Base-by-base conservation (phyloP, 2,113 vertebrate species). In the Erythrolamprus reginae region DNA sequence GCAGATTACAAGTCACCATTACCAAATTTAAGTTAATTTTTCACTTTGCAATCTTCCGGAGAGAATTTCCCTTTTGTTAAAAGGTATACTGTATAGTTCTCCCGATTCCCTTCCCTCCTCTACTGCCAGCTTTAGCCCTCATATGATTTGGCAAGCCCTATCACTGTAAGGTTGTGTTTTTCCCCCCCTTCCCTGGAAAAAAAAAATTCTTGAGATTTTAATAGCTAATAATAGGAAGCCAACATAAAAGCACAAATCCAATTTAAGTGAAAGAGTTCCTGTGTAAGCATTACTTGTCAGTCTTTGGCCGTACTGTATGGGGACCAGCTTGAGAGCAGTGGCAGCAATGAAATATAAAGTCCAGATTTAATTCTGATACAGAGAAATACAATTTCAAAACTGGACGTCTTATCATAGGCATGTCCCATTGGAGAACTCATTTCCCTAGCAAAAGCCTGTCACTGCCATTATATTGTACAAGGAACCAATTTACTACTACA, bases 341-440 rank as follows among this genome's bases (percentile, higher is more conserved):
- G 98, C 97, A 97, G 98, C 97, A 96, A 98, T 98, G 98, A 99
- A 98, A 98, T 99, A 99, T 98, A 99, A 99, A 99, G 98, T 98
- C 98, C 98, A 99, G 99, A 99, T 99, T 99, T 99, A 99, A 99
- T 99, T 99, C 99, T 96, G 99, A 99, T 99, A 99, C 97, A 97
- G 98, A 98, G 99, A 99, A 99, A 99, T 99, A 99, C 98, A 99
- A 99, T 99, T 99, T 99, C 98, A 98, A 98, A 99, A 98, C 98
- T 96, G 98, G 98, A 98, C 97, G 98, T 98, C 99, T 99, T 99
- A 99, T 99, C 99, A 96, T 98, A 96, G 97, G 97, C 98, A 96
- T 98, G 99, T 98, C 98, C 98, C 98, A 98, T 98, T 98, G 98
- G 98, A 97, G 98, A 98, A 98, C 98, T 99, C 98, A 99, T 99